Base-by-base conservation (phyloP, 2,888 invertebrate species). In the Thecophora atra region DNA sequence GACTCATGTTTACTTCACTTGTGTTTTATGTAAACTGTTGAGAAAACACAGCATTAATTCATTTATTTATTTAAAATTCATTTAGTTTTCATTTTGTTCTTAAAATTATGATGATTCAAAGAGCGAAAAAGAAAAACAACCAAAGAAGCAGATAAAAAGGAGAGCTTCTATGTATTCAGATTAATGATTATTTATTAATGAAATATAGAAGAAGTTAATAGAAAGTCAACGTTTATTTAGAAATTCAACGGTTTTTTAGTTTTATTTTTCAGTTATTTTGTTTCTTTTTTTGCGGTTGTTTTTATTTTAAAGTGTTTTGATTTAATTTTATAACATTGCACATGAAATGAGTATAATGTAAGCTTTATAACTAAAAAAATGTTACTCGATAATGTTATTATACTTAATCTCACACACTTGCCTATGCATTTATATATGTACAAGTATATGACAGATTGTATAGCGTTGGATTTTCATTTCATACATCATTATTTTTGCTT, bases 311-410 rank as follows among this genome's bases (percentile, higher is more conserved):
- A 11, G 8, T 19, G 24, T 52, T 56, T 64, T 64, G 15, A 64
- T 52, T 67, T 28, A 44, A 26, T 70, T 70, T 62, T 47, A 64
- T 64, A 30, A 28, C 60, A 72, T 72, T 72, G 72, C 72, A 72
- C 72, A 67, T 72, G 37, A 67, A 56, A 71, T 67, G 72, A 72
- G 72, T 72, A 71, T 68, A 58, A 68, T 58, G 54, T 67, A 54
- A 44, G 47, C 21, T 64, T 21, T 54, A 19, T 21, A 58, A 21
- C 42, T 58, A 26, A 19, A n/a, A 28, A 17, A 17, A n/a, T n/a
- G n/a, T n/a, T n/a, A n/a, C n/a, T n/a, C n/a, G n/a, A n/a, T n/a
- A n/a, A n/a, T n/a, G n/a, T n/a, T n/a, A n/a, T n/a, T n/a, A n/a
- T n/a, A n/a, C n/a, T n/a, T n/a, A n/a, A n/a, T n/a, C 37, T 37